Evolutionary conservation across 2,888 invertebrate species (phyloP).

Genomic region (Agrotis exclamationis): DNA sequence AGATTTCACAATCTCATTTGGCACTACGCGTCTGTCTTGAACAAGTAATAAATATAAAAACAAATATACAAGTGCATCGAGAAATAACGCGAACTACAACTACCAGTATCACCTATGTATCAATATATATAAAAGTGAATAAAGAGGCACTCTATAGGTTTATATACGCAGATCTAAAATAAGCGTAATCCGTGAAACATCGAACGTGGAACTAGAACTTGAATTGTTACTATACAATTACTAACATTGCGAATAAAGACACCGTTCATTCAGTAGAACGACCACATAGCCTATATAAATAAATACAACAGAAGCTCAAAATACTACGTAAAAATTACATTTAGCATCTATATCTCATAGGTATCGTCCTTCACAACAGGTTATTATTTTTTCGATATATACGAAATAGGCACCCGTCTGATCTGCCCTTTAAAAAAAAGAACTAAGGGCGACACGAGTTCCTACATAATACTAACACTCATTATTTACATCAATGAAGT

Average conservation of each 20-base stretch:
- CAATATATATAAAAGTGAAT: slow-evolving; percentile 91
- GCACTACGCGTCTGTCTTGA: slow-evolving; percentile 85
- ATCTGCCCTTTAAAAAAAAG: slow-evolving; percentile 72
- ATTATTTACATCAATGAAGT: slow-evolving; percentile 86
- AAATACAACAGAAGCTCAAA: slow-evolving; percentile 75
- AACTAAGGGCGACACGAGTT: slow-evolving; percentile 73
- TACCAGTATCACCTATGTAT: slow-evolving; percentile 85
- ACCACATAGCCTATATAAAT: slow-evolving; percentile 70
- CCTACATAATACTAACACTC: slow-evolving; percentile 83
- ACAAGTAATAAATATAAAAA: slow-evolving; percentile 59
- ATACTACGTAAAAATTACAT: slow-evolving; percentile 81
- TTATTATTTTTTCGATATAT: slow-evolving; percentile 76
- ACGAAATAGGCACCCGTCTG: slow-evolving; percentile 78
- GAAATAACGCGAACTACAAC: slow-evolving; percentile 70
- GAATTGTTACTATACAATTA: slow-evolving; percentile 72
- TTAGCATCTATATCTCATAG: slow-evolving; percentile 85
- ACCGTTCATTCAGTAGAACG: slow-evolving; percentile 68
- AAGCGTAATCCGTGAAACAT: slow-evolving; percentile 89
- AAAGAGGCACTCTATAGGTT: slow-evolving; percentile 91
- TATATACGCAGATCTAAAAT: slow-evolving; percentile 88
- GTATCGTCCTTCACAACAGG: slow-evolving; percentile 90
- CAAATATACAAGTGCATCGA: slow-evolving; percentile 80
- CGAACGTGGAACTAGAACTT: slow-evolving; percentile 80
- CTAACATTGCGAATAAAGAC: slow-evolving; percentile 70
- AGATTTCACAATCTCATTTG: slow-evolving; percentile 74